Base-by-base conservation (phyloP, 1,140 invertebrate species). In the Drosophila saltans region DNA sequence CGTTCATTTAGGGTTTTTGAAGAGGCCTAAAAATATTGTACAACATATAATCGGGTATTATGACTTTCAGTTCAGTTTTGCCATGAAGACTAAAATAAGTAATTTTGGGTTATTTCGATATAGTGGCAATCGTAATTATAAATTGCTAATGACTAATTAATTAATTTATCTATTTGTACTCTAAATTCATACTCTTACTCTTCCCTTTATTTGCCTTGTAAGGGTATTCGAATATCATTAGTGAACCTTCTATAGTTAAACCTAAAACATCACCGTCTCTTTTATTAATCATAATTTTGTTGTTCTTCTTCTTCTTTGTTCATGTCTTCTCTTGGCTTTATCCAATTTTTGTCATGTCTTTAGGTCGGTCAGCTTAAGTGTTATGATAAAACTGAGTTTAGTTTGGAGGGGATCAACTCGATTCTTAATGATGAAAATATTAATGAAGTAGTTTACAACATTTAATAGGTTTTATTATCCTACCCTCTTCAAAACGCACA, bases 281-380 rank as follows among this genome's bases (percentile, higher is more conserved):
- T 65, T 52, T 63, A 66, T 75, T 66, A 70, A 75, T 75, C 66
- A 65, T 66, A 72, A 57, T 69, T 72, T 64, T 36, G 33, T 6
- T 71, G 33, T 69, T 52, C n/a, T 10, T 26, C 45, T 26, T 52
- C 45, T 52, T 52, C 45, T 52, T 21, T 52, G 45, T 26, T 26
- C 45, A 24, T 72, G 56, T 58, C 30, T 56, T 68, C 52, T 69
- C 30, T 43, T 43, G 45, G 40, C 39, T 75, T 48, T 67, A 66
- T 69, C 30, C 66, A 55, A 66, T 79, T 76, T 81, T 77, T 74
- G 72, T 82, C 76, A 75, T 81, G 73, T 71, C 75, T 81, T 88
- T 67, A 70, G 57, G 67, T 57, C 63, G 57, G 67, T 57, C 63
- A 65, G 78, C 65, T 81, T 78, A 76, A 83, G 66, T 77, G 72